Percentiles rank a stretch among this genome's conserved stretches.
These are phyloP conservation scores for Phoenicopterus ruber DNA, from an alignment of 2,113 vertebrate species.

Conservation along the genomic window DNA sequence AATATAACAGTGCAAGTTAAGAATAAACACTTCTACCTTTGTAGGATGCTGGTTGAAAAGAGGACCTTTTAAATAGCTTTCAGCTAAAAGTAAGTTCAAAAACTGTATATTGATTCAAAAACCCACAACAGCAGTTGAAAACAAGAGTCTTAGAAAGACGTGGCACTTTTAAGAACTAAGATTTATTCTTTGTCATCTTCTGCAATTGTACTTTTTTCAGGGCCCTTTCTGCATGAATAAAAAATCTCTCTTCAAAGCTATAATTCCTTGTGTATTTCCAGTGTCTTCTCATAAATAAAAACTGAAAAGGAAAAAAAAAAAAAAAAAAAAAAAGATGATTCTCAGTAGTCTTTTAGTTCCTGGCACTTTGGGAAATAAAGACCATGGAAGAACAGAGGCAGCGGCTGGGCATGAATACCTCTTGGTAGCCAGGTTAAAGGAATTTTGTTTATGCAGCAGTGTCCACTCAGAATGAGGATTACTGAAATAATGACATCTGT, in stretches of 20 bases:
- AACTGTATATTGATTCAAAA: conserved; percentile 42
- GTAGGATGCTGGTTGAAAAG: neutral
- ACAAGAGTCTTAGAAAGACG: neutral
- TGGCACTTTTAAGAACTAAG: conserved; percentile 38
- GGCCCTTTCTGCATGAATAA: conserved; percentile 46
- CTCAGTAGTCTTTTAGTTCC: neutral
- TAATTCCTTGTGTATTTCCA: conserved; percentile 14
- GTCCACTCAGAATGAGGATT: neutral
- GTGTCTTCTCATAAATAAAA: conserved; percentile 25
- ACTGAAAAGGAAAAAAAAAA: neutral
- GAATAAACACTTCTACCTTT: conserved; percentile 11
- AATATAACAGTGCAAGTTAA: neutral
- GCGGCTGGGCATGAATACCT: neutral
- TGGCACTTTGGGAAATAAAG: neutral
- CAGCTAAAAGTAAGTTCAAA: conserved; percentile 28
- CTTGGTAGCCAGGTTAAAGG: neutral
- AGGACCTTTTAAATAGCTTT: conserved; percentile 17
- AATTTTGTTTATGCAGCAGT: neutral
- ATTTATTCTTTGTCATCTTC: conserved; percentile 48
- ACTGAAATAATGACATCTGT: neutral
- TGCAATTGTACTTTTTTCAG: conserved; percentile 22
- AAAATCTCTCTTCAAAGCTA: conserved; percentile 40
- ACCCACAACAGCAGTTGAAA: neutral
- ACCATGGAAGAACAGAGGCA: neutral
- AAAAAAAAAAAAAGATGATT: neutral